Conservation (phyloP, 92 coral and sea anemone species). For the Epizoanthus fatuus region DNA sequence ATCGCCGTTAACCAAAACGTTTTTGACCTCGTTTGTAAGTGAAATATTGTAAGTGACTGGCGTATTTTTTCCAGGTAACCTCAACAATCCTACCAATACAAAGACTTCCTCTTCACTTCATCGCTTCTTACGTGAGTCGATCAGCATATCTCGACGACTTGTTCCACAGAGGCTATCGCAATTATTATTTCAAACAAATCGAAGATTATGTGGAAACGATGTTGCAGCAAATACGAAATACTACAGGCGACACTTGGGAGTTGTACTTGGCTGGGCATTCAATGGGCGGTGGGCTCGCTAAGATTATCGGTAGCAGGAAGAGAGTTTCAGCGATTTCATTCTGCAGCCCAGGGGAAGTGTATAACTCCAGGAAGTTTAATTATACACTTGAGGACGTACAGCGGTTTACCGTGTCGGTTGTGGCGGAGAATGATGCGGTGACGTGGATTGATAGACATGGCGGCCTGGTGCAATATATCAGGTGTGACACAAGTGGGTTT, state of each 20-base stretch:
- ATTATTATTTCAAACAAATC: slow-evolving; percentile 48
- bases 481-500: slow-evolving; percentile 52
- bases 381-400: slow-evolving; percentile 67
- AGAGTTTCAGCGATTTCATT: slow-evolving; percentile 60
- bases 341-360: slow-evolving; percentile 79
- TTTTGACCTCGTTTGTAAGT: too few species aligned
- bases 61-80: slow-evolving; percentile 25
- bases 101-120: slow-evolving; percentile 52
- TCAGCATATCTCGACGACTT: slow-evolving; percentile 63
- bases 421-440: slow-evolving; percentile 70
- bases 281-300: slow-evolving; percentile 81
- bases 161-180: slow-evolving; percentile 54
- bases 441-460: slow-evolving; percentile 83
- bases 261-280: slow-evolving; percentile 77
- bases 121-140: slow-evolving; percentile 61
- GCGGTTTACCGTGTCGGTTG: slow-evolving; percentile 73
- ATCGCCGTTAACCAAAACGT: too few species aligned
- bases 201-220: slow-evolving; percentile 54
- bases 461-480: slow-evolving; percentile 79
- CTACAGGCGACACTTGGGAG: slow-evolving; percentile 35
- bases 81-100: slow-evolving; percentile 74
- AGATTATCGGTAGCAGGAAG: slow-evolving; percentile 77
- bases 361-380: slow-evolving; percentile 67
- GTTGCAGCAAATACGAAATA: slow-evolving; percentile 19
- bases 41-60: too few species aligned